Conservation (phyloP, 2,113 vertebrate genomes). For the Protobothrops flavoviridis region DNA sequence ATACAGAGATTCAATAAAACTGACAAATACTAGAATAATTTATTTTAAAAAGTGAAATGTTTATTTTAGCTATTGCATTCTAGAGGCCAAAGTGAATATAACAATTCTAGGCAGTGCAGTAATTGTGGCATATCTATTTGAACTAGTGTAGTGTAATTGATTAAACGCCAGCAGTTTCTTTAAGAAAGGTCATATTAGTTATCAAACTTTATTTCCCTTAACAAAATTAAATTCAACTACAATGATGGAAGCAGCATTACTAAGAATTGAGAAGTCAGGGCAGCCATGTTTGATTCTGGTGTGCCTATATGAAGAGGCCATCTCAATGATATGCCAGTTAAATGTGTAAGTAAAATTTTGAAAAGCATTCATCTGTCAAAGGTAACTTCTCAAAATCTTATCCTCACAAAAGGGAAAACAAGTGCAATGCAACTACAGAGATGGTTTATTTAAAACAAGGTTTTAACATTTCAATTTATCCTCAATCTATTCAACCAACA, state of each 20-base stretch:
- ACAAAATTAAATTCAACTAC: conserved; percentile 51
- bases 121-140: conserved; percentile 57
- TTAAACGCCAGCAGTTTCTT: conserved; percentile 56
- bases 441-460: conserved; percentile 57
- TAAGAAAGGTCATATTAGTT: conserved; percentile 49
- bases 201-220: conserved; percentile 35
- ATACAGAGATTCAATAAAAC: too few species aligned
- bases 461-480: conserved; percentile 37
- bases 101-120: conserved; percentile 25
- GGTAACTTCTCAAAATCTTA: conserved; percentile 36
- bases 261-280: conserved; percentile 55
- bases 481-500: conserved; percentile 49
- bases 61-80: not conserved
- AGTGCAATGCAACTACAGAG: conserved; percentile 22
- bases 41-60: too few species aligned
- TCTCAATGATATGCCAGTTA: conserved; percentile 30
- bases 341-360: conserved; percentile 42
- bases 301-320: conserved; percentile 38
- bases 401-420: conserved; percentile 10
- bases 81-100: conserved; percentile 5
- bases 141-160: conserved; percentile 47
- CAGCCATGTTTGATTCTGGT: conserved; percentile 42
- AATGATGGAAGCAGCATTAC: conserved; percentile 61
- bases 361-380: conserved; percentile 15
- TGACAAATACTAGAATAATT: too few species aligned